Base-by-base conservation (phyloP, 2,113 vertebrate species). In the Nannospalax galili region DNA sequence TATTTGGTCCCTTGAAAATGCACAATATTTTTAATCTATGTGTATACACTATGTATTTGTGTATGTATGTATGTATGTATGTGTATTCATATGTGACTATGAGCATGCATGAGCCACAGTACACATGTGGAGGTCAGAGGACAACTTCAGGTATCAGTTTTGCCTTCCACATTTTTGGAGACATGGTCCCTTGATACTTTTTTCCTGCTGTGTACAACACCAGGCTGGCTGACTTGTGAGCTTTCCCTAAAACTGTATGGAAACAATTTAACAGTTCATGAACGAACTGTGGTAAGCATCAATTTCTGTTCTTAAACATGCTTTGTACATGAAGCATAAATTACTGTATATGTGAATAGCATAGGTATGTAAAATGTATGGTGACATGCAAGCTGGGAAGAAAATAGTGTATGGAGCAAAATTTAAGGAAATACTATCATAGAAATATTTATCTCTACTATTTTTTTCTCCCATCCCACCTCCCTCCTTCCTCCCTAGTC, bases 31-130 rank as follows among this genome's bases (percentile, higher is more conserved):
- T 52, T 19, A 67, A 30, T 11, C 48, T 52, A 11, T 52, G 62
- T 52, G 28, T 65, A 9, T 67, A 52, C 48, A 22, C 2, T n/a
- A 4, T 70, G 4, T 65, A 9, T 65, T 10, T n/a, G 15, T 72
- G 35, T 37, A 2, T 37, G n/a, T 35, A 16, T 35, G 14, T n/a
- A 32, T 56, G 4, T 2, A n/a, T 2, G 0, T 62, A 65, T 11
- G 5, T 65, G 60, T 11, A 32, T 65, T 37, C 28, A 11, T 45
- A 40, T 84, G 60, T 84, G 62, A 84, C 45, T 67, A 15, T 14
- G 16, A 65, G 40, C 32, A 3, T 30, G 14, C 30, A 67, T 16
- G 4, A 30, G 58, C 56, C 62, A 8, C 24, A 17, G n/a, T 52
- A 56, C 79, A 62, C 42, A 64, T 17, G 7, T 4, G 26, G 16